These are phyloP conservation scores for Turdus rufiventris DNA, from an alignment of 2,113 vertebrate species.

Conservation along the genomic window DNA sequence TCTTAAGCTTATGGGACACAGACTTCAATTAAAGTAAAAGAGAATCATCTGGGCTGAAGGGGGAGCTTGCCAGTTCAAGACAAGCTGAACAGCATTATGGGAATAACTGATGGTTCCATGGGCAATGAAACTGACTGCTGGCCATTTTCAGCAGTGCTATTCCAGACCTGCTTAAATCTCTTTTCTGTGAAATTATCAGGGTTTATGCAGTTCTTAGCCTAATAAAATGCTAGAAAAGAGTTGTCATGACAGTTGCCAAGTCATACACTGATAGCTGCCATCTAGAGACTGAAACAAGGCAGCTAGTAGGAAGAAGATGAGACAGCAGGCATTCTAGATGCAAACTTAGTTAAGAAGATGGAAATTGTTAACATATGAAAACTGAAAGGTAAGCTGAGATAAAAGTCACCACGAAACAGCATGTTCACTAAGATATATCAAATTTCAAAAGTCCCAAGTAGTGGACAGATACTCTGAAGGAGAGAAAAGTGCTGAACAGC, in stretches of 20 bases:
- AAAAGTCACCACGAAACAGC: not conserved
- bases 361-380: not conserved
- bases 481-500: not conserved
- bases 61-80: not conserved
- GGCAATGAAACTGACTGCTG: not conserved
- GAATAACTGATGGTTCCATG: not conserved
- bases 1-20: not conserved
- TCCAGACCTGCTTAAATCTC: not conserved
- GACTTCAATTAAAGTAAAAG: not conserved
- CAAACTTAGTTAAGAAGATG: not conserved
- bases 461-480: not conserved
- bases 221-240: not conserved
- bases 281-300: not conserved
- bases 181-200: not conserved
- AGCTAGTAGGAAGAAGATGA: not conserved
- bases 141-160: not conserved
- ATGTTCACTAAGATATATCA: not conserved
- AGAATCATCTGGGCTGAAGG: not conserved
- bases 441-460: not conserved
- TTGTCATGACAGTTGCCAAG: not conserved
- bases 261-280: not conserved
- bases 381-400: not conserved
- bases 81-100: rapidly evolving
- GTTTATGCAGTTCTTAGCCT: not conserved
- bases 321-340: not conserved